These are phyloP conservation scores for Scylla paramamosain DNA, from an alignment of 1,140 invertebrate species.

Conservation along the genomic window DNA sequence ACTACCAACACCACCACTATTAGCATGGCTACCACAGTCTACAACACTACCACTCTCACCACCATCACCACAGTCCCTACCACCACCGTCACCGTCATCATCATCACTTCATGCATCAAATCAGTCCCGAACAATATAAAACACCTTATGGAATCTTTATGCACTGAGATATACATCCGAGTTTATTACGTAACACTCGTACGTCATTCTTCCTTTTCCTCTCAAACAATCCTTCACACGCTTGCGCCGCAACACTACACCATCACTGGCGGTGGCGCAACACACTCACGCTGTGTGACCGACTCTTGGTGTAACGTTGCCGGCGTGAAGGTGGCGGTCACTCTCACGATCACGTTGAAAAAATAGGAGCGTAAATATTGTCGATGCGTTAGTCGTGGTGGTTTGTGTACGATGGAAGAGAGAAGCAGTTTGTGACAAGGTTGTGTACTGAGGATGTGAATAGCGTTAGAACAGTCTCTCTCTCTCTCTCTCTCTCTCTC, in stretches of 20 bases:
- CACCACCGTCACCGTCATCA: background rate
- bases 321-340: background rate
- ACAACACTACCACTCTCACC: too few species aligned
- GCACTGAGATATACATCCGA: background rate
- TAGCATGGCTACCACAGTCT: too few species aligned
- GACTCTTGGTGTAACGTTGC: background rate
- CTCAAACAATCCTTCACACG: conserved; percentile 4
- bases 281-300: background rate
- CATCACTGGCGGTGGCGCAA: background rate
- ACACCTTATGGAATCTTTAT: background rate
- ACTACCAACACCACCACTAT: too few species aligned
- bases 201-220: background rate
- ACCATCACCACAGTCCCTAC: too few species aligned
- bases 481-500: too few species aligned
- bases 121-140: too few species aligned
- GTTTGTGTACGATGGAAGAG: too few species aligned
- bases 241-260: background rate
- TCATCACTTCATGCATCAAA: background rate
- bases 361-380: background rate
- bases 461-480: too few species aligned
- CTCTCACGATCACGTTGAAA: background rate
- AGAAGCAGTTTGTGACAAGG: too few species aligned
- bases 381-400: too few species aligned
- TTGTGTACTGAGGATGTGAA: too few species aligned
- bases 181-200: background rate